Evolutionary conservation across 1,140 invertebrate species (phyloP).

Genomic region (Eufriesea mexicana): DNA sequence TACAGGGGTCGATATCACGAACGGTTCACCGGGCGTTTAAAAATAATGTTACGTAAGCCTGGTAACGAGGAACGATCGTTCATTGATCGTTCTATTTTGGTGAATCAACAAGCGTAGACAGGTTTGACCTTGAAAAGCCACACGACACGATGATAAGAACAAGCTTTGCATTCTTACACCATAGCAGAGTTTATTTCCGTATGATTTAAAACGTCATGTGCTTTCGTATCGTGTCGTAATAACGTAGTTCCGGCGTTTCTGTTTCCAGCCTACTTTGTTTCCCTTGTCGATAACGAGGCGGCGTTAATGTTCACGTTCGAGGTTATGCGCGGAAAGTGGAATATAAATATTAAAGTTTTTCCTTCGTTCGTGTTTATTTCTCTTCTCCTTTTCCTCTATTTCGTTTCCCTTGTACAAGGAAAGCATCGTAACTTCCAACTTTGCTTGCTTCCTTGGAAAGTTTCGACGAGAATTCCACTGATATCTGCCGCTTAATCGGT

Average conservation of each 20-base stretch:
- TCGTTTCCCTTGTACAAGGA: no score
- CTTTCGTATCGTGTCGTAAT: no score
- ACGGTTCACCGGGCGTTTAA: slow-evolving; percentile 14
- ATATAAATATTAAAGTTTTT: neutral
- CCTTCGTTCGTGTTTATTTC: neutral
- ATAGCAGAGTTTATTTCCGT: neutral
- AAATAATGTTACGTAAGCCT: slow-evolving; percentile 43
- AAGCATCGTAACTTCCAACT: neutral
- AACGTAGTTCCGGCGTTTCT: no score
- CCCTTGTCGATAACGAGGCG: no score
- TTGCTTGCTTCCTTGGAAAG: neutral
- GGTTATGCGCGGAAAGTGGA: no score
- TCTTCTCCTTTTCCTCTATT: neutral
- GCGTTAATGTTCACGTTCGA: no score
- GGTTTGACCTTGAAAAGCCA: slow-evolving; percentile 8
- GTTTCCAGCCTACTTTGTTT: no score
- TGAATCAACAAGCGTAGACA: slow-evolving; percentile 16
- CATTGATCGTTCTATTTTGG: slow-evolving; percentile 47
- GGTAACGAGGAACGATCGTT: slow-evolving; percentile 19
- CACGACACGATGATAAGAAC: neutral
- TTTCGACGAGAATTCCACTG: neutral
- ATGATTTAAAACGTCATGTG: neutral
- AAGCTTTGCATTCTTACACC: slow-evolving; percentile 1
- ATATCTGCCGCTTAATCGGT: neutral
- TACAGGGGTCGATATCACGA: slow-evolving; percentile 12